Conservation (phyloP, 2,797 vertebrate genomes). For the Melanotaenia maccullochi region DNA sequence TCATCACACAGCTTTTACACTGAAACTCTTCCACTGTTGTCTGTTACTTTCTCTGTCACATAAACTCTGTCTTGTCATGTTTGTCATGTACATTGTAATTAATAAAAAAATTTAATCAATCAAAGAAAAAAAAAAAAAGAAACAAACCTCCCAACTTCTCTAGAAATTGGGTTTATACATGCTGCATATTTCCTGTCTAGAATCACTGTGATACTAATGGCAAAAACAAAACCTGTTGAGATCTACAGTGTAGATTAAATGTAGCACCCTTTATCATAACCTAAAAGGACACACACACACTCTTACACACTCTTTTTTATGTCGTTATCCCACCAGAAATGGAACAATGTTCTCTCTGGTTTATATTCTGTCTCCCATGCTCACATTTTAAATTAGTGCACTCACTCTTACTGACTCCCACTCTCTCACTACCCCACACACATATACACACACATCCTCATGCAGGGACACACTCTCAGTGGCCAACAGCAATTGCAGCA, state of each 20-base stretch:
- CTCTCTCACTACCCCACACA: slow-evolving; percentile 23
- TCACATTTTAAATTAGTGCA: slow-evolving; percentile 67
- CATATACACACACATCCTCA: slow-evolving; percentile 5
- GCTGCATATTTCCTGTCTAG: background rate
- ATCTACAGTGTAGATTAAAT: background rate
- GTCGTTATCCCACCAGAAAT: slow-evolving; percentile 44
- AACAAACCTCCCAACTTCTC: too few species aligned
- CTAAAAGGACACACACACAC: slow-evolving; percentile 3
- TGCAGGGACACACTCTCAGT: slow-evolving; percentile 18
- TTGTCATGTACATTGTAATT: too few species aligned
- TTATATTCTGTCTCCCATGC: slow-evolving; percentile 51
- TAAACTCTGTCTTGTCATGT: too few species aligned
- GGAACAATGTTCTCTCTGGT: slow-evolving; percentile 42
- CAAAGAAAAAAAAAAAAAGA: too few species aligned
- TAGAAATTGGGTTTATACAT: background rate
- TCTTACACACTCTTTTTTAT: slow-evolving; percentile 12
- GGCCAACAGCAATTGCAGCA: slow-evolving; percentile 63
- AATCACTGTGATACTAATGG: background rate
- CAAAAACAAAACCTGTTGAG: background rate
- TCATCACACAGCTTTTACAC: too few species aligned
- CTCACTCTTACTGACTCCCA: slow-evolving; percentile 55
- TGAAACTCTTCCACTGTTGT: too few species aligned
- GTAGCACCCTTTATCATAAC: background rate
- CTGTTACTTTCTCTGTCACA: too few species aligned
- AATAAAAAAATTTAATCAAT: too few species aligned